A percentile compares a stretch with the other conserved stretches of the same genome.
These are phyloP conservation scores for Mellilla xanthometata DNA, from an alignment of 2,888 invertebrate species.

Conservation along the genomic window DNA sequence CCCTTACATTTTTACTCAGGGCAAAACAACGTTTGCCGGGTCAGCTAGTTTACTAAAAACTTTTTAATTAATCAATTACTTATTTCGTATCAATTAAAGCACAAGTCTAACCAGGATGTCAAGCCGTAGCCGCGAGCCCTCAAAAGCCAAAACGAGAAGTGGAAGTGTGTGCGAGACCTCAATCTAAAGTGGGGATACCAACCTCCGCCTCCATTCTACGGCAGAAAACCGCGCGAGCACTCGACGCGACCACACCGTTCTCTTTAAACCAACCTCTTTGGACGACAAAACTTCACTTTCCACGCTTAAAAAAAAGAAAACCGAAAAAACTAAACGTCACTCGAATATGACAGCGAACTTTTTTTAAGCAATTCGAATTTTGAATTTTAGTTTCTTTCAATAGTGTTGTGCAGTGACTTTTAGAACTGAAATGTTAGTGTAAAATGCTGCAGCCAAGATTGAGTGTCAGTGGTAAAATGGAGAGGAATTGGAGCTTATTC, in stretches of 20 bases:
- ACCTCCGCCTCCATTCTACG: slow-evolving; percentile 10
- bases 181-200: slow-evolving; percentile 29
- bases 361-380: slow-evolving; percentile 5
- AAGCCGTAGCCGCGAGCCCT: slow-evolving; percentile 19
- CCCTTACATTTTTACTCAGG: too few relatives aligned
- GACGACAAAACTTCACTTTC: slow-evolving; percentile 24
- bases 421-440: slow-evolving; percentile 52
- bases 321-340: slow-evolving; percentile 6
- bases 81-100: slow-evolving; percentile 5
- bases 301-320: slow-evolving; percentile 4
- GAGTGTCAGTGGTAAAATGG: slow-evolving; percentile 58
- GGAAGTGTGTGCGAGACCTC: slow-evolving; percentile 27
- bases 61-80: too few relatives aligned
- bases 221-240: slow-evolving; percentile 26
- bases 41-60: too few relatives aligned
- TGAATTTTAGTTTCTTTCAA: slow-evolving; percentile 6
- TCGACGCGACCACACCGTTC: slow-evolving; percentile 17
- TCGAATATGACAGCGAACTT: slow-evolving; percentile 26
- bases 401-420: slow-evolving; percentile 50
- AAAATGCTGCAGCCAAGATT: slow-evolving; percentile 74
- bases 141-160: slow-evolving; percentile 32
- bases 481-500: slow-evolving; percentile 49
- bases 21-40: too few relatives aligned
- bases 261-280: slow-evolving; percentile 17
- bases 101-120: slow-evolving; percentile 27